A percentile compares a stretch with the other conserved stretches of the same genome.
Conservation (phyloP, 2,113 vertebrate species). For the Phyllopteryx taeniolatus region DNA sequence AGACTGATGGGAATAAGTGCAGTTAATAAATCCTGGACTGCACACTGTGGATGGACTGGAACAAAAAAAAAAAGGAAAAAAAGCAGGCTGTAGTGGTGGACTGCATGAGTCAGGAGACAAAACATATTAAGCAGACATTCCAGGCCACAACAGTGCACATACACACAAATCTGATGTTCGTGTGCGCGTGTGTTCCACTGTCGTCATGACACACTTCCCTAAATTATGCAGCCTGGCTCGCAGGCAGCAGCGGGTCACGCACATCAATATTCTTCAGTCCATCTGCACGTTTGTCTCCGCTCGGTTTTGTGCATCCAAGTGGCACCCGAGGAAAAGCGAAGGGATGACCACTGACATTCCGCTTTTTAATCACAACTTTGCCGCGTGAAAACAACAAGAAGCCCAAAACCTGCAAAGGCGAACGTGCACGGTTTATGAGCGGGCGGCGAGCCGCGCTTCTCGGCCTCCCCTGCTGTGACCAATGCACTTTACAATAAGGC, state of each 20-base stretch:
- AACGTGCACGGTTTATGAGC: conserved; percentile 39
- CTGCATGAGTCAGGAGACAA: conserved; percentile 57
- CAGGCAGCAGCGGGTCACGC: conserved; percentile 75
- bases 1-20: conserved; percentile 73
- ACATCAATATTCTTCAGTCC: conserved; percentile 79
- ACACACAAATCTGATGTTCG: conserved; percentile 54
- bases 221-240: conserved; percentile 79
- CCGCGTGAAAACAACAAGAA: conserved; percentile 20
- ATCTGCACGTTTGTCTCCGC: conserved; percentile 77
- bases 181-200: conserved; percentile 58
- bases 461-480: conserved; percentile 52
- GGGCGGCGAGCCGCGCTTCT: conserved; percentile 49
- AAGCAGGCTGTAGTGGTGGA: conserved; percentile 50
- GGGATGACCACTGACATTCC: conserved; percentile 28
- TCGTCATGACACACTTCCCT: conserved; percentile 74
- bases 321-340: conserved; percentile 10
- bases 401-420: conserved; percentile 17
- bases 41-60: conserved; percentile 62
- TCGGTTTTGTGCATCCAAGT: conserved; percentile 68
- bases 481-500: conserved; percentile 62
- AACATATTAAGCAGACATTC: conserved; percentile 50
- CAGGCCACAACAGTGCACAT: conserved; percentile 42
- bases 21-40: conserved; percentile 73
- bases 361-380: conserved; percentile 38
- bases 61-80: conserved; percentile 54